These are phyloP conservation scores for Chaetophractus vellerosus DNA, from an alignment of 2,797 vertebrate species.

Conservation along the genomic window DNA sequence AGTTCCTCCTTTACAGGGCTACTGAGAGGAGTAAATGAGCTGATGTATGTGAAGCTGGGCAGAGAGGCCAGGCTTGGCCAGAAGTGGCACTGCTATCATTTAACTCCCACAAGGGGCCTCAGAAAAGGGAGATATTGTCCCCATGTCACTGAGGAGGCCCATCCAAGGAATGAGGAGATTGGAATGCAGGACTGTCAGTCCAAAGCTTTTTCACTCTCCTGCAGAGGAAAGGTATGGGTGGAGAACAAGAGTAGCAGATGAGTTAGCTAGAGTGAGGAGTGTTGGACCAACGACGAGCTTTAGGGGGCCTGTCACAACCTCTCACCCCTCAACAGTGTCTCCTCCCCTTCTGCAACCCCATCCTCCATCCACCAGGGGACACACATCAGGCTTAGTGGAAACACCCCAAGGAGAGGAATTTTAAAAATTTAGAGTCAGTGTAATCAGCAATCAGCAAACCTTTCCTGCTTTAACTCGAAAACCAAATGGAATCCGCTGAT, in stretches of 20 bases:
- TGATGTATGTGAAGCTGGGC: neutral
- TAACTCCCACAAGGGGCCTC: neutral
- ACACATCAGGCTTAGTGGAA: neutral
- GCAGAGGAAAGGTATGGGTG: neutral
- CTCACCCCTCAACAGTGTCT: fast-evolving
- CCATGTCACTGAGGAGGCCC: neutral
- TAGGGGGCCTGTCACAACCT: fast-evolving
- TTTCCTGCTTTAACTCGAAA: conserved; percentile 4
- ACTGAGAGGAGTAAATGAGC: neutral
- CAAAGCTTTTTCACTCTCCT: neutral
- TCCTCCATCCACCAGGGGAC: neutral
- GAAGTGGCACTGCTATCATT: neutral
- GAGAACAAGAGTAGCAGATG: neutral
- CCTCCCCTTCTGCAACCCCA: neutral
- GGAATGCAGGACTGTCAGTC: neutral
- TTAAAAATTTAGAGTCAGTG: neutral
- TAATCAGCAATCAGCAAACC: conserved; percentile 59
- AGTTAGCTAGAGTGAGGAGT: fast-evolving
- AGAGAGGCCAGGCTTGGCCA: neutral
- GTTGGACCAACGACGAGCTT: fast-evolving
- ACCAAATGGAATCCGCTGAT: neutral
- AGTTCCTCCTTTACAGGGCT: neutral
- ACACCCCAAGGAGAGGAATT: fast-evolving
- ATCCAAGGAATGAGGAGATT: neutral
- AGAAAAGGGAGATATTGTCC: neutral